Evolutionary conservation across 2,888 invertebrate species (phyloP).

Genomic region (Rosalia funebris): DNA sequence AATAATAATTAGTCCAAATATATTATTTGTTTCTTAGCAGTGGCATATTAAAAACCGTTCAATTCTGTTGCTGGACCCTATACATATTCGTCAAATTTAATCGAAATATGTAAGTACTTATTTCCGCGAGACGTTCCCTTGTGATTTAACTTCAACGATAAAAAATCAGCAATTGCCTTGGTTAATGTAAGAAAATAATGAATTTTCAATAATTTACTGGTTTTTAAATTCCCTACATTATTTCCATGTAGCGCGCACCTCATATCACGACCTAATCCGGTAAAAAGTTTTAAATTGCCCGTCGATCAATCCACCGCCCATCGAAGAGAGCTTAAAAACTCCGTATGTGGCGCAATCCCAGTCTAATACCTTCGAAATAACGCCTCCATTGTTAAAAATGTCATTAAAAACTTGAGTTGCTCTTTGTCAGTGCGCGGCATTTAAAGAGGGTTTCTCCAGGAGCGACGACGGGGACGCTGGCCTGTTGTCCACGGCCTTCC

Average conservation of each 20-base stretch:
- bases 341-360: not conserved
- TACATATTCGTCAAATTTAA: no score
- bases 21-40: no score
- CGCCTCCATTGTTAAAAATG: constrained; percentile 56
- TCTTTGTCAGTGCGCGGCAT: not conserved
- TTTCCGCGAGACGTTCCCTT: no score
- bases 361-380: constrained; percentile 5
- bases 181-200: not conserved
- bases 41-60: no score
- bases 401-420: constrained; percentile 55
- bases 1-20: no score
- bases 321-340: not conserved
- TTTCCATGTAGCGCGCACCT: not conserved
- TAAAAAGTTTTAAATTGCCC: not conserved
- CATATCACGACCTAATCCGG: not conserved
- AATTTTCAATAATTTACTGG: not conserved
- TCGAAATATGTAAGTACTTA: no score
- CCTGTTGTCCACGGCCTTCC: not conserved
- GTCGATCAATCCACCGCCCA: not conserved
- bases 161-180: not conserved
- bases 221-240: not conserved
- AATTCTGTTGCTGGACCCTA: no score
- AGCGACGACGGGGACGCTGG: not conserved
- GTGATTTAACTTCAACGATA: not conserved
- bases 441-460: not conserved